Percentiles rank a stretch among this genome's conserved stretches.
These are phyloP conservation scores for Gnathonemus echidnorhynchus DNA, from an alignment of 2,113 vertebrate species.

Conservation along the genomic window DNA sequence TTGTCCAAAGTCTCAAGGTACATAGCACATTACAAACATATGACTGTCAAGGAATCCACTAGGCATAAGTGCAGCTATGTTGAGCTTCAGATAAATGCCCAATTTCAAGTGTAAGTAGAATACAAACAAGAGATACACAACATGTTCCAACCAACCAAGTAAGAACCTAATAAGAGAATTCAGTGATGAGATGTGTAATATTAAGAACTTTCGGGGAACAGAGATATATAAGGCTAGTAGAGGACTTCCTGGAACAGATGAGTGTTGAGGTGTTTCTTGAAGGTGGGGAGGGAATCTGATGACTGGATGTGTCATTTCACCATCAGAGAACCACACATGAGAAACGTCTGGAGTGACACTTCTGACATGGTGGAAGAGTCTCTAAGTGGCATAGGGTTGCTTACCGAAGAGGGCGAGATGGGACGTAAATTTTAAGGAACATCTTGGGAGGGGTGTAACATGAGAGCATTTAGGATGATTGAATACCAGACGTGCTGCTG, in stretches of 20 bases:
- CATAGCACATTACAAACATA: background rate
- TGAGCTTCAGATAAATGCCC: background rate
- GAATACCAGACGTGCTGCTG: background rate
- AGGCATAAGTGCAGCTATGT: background rate
- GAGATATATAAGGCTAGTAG: background rate
- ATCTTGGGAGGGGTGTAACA: background rate
- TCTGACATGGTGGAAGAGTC: background rate
- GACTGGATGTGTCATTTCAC: background rate
- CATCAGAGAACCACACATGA: background rate
- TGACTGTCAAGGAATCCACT: background rate
- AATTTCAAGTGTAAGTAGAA: background rate
- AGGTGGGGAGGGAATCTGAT: background rate
- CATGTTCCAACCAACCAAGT: background rate
- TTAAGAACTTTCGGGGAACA: background rate
- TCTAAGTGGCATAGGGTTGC: background rate
- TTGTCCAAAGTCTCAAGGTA: background rate
- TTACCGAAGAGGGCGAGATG: background rate
- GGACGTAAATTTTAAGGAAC: background rate
- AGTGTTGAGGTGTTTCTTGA: background rate
- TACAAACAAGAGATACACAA: background rate
- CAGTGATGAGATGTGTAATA: background rate
- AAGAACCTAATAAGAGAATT: background rate
- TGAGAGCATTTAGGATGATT: background rate
- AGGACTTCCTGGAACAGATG: background rate
- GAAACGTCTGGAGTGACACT: background rate